These are phyloP conservation scores for Aulostomus chinensis DNA, from an alignment of 2,797 vertebrate genomes.

Conservation along the genomic window DNA sequence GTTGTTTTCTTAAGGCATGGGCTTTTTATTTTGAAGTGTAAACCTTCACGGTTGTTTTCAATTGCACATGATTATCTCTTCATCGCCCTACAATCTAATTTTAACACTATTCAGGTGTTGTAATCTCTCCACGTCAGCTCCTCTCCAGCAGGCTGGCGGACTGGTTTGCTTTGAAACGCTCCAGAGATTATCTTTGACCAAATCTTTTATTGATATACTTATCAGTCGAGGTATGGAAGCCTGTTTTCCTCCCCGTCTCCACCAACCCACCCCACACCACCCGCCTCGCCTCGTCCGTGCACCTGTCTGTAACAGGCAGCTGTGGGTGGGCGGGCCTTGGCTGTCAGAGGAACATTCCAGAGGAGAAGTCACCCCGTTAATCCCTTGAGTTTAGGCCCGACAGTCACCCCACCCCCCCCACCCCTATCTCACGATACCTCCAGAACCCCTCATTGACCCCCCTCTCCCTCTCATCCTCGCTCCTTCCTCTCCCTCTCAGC, in stretches of 20 bases:
- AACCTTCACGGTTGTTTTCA: conserved; percentile 7
- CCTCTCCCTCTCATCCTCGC: neutral
- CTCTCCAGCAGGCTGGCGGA: conserved; percentile 5
- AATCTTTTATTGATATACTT: conserved; percentile 45
- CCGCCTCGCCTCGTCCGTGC: conserved; percentile 56
- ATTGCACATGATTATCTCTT: neutral
- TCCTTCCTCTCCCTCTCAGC: conserved; percentile 39
- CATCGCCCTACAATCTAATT: conserved; percentile 1
- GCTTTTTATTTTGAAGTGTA: conserved; percentile 8
- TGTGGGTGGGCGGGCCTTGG: conserved; percentile 78
- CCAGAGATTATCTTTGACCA: conserved; percentile 12
- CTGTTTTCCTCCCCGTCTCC: conserved; percentile 21
- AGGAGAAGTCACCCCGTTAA: conserved; percentile 82
- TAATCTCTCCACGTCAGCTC: neutral
- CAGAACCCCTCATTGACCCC: conserved; percentile 26
- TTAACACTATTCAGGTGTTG: neutral
- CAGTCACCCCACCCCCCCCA: conserved; percentile 29
- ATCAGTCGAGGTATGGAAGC: conserved; percentile 25
- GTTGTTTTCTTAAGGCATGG: neutral
- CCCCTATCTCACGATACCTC: conserved; percentile 22
- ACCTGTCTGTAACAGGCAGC: conserved; percentile 79
- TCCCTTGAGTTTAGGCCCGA: conserved; percentile 74
- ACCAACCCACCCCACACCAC: conserved; percentile 37
- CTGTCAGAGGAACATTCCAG: conserved; percentile 80
- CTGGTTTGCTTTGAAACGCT: conserved; percentile 33